These are phyloP conservation scores for Heliconius melpomene DNA, from an alignment of 1,140 invertebrate genomes.

Conservation along the genomic window DNA sequence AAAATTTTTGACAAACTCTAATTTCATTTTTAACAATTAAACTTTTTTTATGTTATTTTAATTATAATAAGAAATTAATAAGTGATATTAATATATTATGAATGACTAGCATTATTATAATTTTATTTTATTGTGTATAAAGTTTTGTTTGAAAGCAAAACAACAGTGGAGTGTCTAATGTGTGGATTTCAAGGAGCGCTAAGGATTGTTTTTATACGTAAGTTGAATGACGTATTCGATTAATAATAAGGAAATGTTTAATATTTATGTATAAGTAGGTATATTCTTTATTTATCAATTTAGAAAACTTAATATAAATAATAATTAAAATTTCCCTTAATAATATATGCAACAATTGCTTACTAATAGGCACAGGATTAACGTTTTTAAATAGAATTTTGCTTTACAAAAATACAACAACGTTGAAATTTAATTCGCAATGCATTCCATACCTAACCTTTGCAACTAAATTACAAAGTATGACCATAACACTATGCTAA, in stretches of 20 bases:
- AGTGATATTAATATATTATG: neutral
- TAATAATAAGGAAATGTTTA: neutral
- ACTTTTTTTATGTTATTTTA: neutral
- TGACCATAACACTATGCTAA: neutral
- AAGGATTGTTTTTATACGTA: slow-evolving; percentile 47
- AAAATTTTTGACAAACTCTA: neutral
- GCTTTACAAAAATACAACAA: too few relatives aligned
- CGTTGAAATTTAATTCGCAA: neutral
- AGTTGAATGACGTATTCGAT: slow-evolving; percentile 17
- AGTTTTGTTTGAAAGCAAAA: slow-evolving; percentile 25
- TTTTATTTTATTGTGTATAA: neutral
- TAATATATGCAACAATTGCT: too few relatives aligned
- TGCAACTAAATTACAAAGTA: neutral
- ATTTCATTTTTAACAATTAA: slow-evolving; percentile 1
- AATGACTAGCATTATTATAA: neutral
- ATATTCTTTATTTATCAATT: too few relatives aligned
- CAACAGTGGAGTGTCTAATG: slow-evolving; percentile 50
- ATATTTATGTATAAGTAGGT: neutral
- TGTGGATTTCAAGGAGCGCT: slow-evolving; percentile 46
- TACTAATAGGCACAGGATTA: too few relatives aligned
- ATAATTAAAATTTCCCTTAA: too few relatives aligned
- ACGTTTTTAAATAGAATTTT: too few relatives aligned
- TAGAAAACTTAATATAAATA: too few relatives aligned
- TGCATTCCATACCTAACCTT: slow-evolving; percentile 3
- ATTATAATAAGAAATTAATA: neutral